Evolutionary conservation across 2,888 invertebrate genomes (phyloP).

Genomic region (Lasius platythorax): DNA sequence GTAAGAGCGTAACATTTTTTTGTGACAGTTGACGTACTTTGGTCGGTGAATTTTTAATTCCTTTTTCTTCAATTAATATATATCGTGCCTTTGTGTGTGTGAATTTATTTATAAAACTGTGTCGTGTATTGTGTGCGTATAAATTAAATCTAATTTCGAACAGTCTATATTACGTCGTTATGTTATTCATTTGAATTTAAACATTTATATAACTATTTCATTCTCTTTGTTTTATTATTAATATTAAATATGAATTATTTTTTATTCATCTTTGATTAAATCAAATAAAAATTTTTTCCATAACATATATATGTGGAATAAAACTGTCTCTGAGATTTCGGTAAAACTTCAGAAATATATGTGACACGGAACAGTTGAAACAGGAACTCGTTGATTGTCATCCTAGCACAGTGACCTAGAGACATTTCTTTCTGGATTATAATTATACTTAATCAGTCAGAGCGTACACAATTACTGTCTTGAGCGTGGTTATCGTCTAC

Average conservation of each 20-base stretch:
- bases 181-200: neutral
- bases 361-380: neutral
- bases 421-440: constrained; percentile 71
- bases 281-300: neutral
- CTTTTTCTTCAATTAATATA: neutral
- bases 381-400: constrained; percentile 21
- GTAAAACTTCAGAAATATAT: neutral
- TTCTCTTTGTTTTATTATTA: neutral
- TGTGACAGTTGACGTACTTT: neutral
- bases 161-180: neutral
- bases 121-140: neutral
- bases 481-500: constrained; percentile 62
- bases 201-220: neutral
- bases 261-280: neutral
- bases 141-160: neutral
- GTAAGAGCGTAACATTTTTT: constrained; percentile 1
- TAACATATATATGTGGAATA: neutral
- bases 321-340: neutral
- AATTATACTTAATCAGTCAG: constrained; percentile 73
- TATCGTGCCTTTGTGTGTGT: neutral
- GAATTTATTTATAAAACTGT: neutral
- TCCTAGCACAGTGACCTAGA: constrained; percentile 62
- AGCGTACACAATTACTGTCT: constrained; percentile 66
- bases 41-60: neutral
- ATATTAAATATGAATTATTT: neutral